Conservation (phyloP, 2,888 invertebrate species). For the Cinara cedri region DNA sequence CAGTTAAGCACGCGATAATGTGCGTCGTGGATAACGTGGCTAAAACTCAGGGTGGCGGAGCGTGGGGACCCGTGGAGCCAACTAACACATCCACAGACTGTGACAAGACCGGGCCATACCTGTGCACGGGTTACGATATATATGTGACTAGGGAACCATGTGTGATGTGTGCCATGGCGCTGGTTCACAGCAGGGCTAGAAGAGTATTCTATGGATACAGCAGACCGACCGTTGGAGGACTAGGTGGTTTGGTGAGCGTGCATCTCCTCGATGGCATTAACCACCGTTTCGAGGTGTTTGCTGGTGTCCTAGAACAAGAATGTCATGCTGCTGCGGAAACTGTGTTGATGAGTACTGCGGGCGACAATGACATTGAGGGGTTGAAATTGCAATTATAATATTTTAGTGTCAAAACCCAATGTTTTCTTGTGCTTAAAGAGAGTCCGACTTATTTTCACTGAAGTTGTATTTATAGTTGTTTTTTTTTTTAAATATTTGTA, state of each 20-base stretch:
- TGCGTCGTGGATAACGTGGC: conserved; percentile 85
- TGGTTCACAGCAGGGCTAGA: conserved; percentile 85
- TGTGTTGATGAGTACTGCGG: no score
- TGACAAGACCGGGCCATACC: conserved; percentile 67
- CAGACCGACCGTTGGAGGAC: conserved; percentile 68
- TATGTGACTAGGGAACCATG: conserved; percentile 88
- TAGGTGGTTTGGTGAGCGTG: conserved; percentile 75
- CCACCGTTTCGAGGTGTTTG: conserved; percentile 90
- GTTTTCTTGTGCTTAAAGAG: no score
- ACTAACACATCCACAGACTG: conserved; percentile 29
- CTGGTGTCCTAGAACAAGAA: conserved; percentile 62
- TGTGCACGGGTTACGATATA: conserved; percentile 86
- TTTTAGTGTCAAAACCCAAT: no score
- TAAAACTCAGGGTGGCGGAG: conserved; percentile 68
- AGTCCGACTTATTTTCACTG: no score
- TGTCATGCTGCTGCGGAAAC: conserved; percentile 20
- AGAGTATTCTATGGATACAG: conserved; percentile 78
- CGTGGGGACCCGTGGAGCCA: background rate
- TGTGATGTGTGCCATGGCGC: conserved; percentile 93
- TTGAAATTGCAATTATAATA: no score
- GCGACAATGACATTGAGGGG: no score
- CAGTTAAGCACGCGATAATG: conserved; percentile 84
- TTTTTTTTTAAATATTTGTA: no score
- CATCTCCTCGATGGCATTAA: conserved; percentile 82
- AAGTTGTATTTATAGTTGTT: no score